Evolutionary conservation across 92 coral and sea anemone species (phyloP).

Genomic region (Zoanthus sansibaricus): DNA sequence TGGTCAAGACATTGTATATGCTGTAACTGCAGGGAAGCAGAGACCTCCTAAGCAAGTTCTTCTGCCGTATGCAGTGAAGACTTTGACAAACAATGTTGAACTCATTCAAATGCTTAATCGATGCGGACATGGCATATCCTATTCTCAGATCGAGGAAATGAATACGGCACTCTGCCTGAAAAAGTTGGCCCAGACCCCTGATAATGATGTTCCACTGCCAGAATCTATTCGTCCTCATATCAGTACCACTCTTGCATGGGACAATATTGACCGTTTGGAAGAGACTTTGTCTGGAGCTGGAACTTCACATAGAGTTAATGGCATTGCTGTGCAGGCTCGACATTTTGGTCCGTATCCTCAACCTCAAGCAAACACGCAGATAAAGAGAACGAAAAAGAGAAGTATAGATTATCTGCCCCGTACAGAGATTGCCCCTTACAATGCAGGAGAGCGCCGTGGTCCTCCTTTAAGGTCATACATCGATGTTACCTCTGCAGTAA

Average conservation of each 20-base stretch:
- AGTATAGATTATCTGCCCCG: too few relatives aligned
- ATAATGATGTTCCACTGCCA: too few relatives aligned
- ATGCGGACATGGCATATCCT: not conserved
- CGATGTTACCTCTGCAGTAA: too few relatives aligned
- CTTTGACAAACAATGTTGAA: not conserved
- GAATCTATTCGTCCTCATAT: too few relatives aligned
- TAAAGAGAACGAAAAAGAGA: too few relatives aligned
- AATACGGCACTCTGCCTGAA: not conserved
- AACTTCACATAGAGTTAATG: slow-evolving; percentile 63
- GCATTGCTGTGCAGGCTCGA: slow-evolving; percentile 68
- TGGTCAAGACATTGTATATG: not conserved
- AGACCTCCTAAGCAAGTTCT: not conserved
- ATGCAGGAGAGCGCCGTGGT: too few relatives aligned
- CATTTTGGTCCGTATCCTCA: slow-evolving; percentile 49
- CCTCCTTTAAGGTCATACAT: too few relatives aligned
- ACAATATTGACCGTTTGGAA: slow-evolving; percentile 40
- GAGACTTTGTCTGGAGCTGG: slow-evolving; percentile 52
- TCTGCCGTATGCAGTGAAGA: not conserved
- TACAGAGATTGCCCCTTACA: too few relatives aligned
- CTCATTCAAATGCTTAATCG: not conserved
- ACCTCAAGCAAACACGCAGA: slow-evolving; percentile 12
- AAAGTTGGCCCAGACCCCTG: too few relatives aligned
- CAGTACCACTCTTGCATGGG: slow-evolving; percentile 64
- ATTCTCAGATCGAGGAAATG: not conserved
- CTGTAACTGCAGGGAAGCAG: not conserved